Percentiles rank a stretch among this genome's conserved stretches.
Evolutionary conservation across 2,888 invertebrate species (phyloP).

Genomic region (Galerucella nymphaeae): DNA sequence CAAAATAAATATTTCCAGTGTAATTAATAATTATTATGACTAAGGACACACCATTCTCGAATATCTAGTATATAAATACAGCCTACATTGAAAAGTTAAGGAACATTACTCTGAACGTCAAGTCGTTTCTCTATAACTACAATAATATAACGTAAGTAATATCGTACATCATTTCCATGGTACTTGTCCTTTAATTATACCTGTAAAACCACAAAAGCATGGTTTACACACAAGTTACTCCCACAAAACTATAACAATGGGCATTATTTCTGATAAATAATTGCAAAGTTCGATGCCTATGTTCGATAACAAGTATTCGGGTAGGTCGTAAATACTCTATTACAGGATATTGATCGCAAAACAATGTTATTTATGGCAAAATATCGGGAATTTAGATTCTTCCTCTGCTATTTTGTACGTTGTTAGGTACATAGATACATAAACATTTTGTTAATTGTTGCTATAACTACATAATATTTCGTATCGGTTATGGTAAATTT

Average conservation of each 20-base stretch:
- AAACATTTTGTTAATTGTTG: neutral
- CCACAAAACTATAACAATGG: constrained; percentile 36
- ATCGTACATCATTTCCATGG: constrained; percentile 16
- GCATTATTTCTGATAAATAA: constrained; percentile 33
- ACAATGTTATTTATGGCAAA: constrained; percentile 31
- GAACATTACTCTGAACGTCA: neutral
- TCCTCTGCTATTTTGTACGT: neutral
- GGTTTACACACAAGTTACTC: constrained; percentile 25
- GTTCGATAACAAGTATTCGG: constrained; percentile 31
- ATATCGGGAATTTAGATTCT: constrained; percentile 23
- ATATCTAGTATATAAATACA: no score
- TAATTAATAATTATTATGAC: no score
- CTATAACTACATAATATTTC: constrained; percentile 2
- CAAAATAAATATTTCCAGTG: no score
- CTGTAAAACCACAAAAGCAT: constrained; percentile 22
- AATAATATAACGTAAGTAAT: neutral
- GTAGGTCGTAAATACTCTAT: constrained; percentile 23
- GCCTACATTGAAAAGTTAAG: no score
- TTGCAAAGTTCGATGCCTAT: constrained; percentile 30
- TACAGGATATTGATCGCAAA: constrained; percentile 25
- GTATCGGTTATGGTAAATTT: constrained; percentile 7
- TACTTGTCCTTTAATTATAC: constrained; percentile 31
- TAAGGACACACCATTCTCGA: no score
- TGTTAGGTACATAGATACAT: neutral
- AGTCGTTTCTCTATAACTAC: constrained; percentile 1